These are phyloP conservation scores for Heteromyza rotundicornis DNA, from an alignment of 2,888 invertebrate genomes.

Conservation along the genomic window DNA sequence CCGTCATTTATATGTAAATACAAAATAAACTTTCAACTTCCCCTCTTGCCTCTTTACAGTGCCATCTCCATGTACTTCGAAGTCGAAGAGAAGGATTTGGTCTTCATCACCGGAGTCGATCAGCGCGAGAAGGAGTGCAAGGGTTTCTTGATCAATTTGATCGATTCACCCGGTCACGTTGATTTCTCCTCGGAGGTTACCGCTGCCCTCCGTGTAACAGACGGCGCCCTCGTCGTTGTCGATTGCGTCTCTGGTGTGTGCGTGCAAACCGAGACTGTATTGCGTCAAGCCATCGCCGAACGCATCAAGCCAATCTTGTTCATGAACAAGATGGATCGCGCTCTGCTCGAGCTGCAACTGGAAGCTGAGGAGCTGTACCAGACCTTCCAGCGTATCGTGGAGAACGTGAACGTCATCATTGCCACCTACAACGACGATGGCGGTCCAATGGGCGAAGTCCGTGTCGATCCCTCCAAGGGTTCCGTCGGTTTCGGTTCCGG, in stretches of 20 bases:
- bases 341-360: slow-evolving; percentile 94
- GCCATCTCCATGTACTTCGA: slow-evolving; percentile 99
- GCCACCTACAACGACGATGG: slow-evolving; percentile 97
- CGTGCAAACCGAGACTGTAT: slow-evolving; percentile 97
- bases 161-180: slow-evolving; percentile 99
- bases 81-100: slow-evolving; percentile 90
- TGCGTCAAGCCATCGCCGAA: slow-evolving; percentile 99
- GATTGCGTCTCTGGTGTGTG: slow-evolving; percentile 99
- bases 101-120: slow-evolving; percentile 89
- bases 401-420: slow-evolving; percentile 99
- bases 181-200: slow-evolving; percentile 99
- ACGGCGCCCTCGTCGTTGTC: slow-evolving; percentile 99
- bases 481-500: slow-evolving; percentile 99
- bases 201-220: slow-evolving; percentile 99
- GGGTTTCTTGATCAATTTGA: slow-evolving; percentile 99
- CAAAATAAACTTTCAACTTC: too few relatives aligned
- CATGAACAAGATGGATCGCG: slow-evolving; percentile 99
- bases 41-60: slow-evolving; percentile 23
- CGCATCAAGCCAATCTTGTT: slow-evolving; percentile 99
- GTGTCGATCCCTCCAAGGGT: slow-evolving; percentile 97
- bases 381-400: slow-evolving; percentile 99
- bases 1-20: too few relatives aligned
- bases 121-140: slow-evolving; percentile 89
- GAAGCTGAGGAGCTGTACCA: slow-evolving; percentile 97
- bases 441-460: slow-evolving; percentile 99